Conservation (phyloP, 2,113 vertebrate species). For the Archilochus colubris region DNA sequence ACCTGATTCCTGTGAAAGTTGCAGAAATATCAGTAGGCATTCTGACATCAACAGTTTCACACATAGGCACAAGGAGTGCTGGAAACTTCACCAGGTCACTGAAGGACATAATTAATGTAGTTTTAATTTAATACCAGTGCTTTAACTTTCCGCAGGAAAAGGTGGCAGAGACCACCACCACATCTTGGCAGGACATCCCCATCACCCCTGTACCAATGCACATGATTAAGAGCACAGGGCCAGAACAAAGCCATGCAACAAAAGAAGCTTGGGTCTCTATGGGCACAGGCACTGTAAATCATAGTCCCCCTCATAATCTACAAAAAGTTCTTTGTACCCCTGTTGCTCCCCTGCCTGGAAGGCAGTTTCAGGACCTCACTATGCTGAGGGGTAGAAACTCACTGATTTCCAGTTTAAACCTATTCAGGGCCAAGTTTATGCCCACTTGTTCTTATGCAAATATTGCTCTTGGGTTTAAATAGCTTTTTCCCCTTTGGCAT, state of each 20-base stretch:
- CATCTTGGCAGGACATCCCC: not conserved
- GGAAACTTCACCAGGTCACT: not conserved
- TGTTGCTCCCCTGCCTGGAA: not conserved
- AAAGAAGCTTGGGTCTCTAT: not conserved
- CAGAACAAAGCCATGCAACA: not conserved
- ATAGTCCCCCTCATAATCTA: not conserved
- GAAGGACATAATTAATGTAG: not conserved
- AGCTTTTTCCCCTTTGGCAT: conserved; percentile 50
- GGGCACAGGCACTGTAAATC: not conserved
- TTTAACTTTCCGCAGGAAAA: not conserved
- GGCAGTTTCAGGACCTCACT: not conserved
- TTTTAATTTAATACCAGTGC: not conserved
- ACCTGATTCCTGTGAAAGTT: not conserved
- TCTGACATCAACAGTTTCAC: not conserved
- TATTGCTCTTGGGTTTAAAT: conserved; percentile 65
- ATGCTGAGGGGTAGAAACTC: not conserved
- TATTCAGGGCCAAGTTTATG: conserved; percentile 50
- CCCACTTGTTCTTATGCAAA: conserved; percentile 63
- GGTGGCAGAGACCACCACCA: not conserved
- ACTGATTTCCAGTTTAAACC: conserved; percentile 32
- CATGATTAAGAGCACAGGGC: not conserved
- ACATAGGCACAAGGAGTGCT: not conserved
- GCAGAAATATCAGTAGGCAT: not conserved
- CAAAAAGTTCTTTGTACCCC: not conserved
- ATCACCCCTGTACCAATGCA: rapidly evolving